Percentiles rank a stretch among this genome's conserved stretches.
Evolutionary conservation across 2,888 invertebrate genomes (phyloP).

Genomic region (Andrena hattorfiana): DNA sequence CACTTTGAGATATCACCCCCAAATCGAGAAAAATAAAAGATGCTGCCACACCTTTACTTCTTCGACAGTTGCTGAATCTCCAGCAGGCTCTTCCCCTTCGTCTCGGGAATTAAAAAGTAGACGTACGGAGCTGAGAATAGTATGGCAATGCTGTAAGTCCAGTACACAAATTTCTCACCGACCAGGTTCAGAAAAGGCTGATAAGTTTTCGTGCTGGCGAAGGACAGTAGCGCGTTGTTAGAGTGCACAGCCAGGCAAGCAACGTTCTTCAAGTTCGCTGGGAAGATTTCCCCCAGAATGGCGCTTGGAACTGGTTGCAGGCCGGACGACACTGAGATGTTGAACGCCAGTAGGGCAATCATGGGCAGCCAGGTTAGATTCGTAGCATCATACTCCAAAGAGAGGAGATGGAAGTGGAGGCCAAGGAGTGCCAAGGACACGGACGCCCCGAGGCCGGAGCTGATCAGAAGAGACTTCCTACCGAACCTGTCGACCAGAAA

Average conservation of each 20-base stretch:
- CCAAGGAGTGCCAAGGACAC: slow-evolving; percentile 77
- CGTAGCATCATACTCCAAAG: slow-evolving; percentile 49
- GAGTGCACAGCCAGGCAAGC: slow-evolving; percentile 75
- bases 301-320: slow-evolving; percentile 78
- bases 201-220: slow-evolving; percentile 75
- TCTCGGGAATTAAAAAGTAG: slow-evolving; percentile 78
- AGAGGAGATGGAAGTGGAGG: slow-evolving; percentile 77
- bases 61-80: slow-evolving; percentile 76
- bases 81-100: slow-evolving; percentile 78
- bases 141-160: slow-evolving; percentile 74
- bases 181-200: slow-evolving; percentile 77
- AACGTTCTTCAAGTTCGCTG: slow-evolving; percentile 78
- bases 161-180: slow-evolving; percentile 79
- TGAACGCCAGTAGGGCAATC: slow-evolving; percentile 72
- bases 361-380: slow-evolving; percentile 78
- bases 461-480: slow-evolving; percentile 84
- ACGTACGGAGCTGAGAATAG: slow-evolving; percentile 74
- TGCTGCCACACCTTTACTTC: slow-evolving; percentile 2
- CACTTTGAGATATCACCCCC: too few relatives aligned
- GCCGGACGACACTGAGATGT: slow-evolving; percentile 75
- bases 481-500: slow-evolving; percentile 86
- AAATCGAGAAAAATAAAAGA: too few relatives aligned
- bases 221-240: slow-evolving; percentile 74
- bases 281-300: slow-evolving; percentile 80
- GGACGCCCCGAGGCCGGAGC: slow-evolving; percentile 83